Percentiles rank a stretch among this genome's conserved stretches.
phyloP scores from a whole-genome alignment of 2,888 invertebrate species.

The Megamerina dolium region DNA sequence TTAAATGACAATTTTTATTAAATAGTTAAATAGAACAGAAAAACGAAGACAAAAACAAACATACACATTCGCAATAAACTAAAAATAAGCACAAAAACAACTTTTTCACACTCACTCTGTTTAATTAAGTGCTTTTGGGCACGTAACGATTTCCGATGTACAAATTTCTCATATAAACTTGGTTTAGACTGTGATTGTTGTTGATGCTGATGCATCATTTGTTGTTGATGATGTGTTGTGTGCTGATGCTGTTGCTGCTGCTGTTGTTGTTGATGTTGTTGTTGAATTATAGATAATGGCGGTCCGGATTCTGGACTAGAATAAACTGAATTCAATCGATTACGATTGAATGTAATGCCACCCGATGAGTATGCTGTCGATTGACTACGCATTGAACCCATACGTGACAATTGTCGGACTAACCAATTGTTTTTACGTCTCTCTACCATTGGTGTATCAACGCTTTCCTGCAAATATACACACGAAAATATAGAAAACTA shows the following conservation, averaged over 20 bases:
- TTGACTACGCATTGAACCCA: slow-evolving; percentile 79
- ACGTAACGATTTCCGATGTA: slow-evolving; percentile 65
- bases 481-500: background rate
- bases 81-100: no score
- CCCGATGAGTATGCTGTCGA: slow-evolving; percentile 79
- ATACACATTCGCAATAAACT: no score
- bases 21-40: no score
- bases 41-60: no score
- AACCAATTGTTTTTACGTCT: slow-evolving; percentile 78
- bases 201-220: slow-evolving; percentile 21
- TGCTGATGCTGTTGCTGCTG: slow-evolving; percentile 26
- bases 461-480: slow-evolving; percentile 66
- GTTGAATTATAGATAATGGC: slow-evolving; percentile 43
- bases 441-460: slow-evolving; percentile 81
- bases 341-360: slow-evolving; percentile 64
- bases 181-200: slow-evolving; percentile 54
- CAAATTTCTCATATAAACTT: slow-evolving; percentile 76
- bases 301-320: slow-evolving; percentile 59
- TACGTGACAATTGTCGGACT: slow-evolving; percentile 75
- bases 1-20: no score
- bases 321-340: slow-evolving; percentile 70
- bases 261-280: slow-evolving; percentile 40
- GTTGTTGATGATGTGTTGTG: slow-evolving; percentile 20
- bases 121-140: slow-evolving; percentile 54
- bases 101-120: slow-evolving; percentile 56